Evolutionary conservation across 2,888 invertebrate species (phyloP), one percentile per base, ranked within the genome.

Genomic region (Steromphala cineraria): DNA sequence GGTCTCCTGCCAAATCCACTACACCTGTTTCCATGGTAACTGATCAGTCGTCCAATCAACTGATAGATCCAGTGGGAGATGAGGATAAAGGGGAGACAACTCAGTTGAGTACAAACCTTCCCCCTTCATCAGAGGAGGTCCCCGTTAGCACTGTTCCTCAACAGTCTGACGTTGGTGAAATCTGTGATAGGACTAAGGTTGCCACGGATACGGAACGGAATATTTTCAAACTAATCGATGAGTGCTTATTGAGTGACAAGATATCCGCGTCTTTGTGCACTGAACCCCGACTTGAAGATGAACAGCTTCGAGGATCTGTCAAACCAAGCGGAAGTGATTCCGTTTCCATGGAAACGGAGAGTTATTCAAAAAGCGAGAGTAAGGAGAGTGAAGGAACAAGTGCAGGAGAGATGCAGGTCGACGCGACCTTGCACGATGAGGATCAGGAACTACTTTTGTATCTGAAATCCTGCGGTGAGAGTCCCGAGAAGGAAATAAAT

Each of bases 271-370:
- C 71, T 10, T 40, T 31, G 36, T 71, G 71, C 19, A 7, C 31
- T 71, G 71, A 71, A n/a, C 28, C 31, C 8, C 36, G 19, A 10
- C n/a, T 71, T 7, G 71, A 71, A 4, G 36, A 36, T 13, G 31
- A 71, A 13, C 31, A 36, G 36, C 28, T 36, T 31, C 28, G 56
- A 7, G 55, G 21, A 19, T 21, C 24, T 13, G 21, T 62, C 36
- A 56, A 62, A 56, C 55, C 55, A n/a, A 67, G 19, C 19, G 71
- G 46, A 21, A n/a, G n/a, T 53, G 55, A 81, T 17, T 15, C 53
- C 28, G 78, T 78, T 52, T 28, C 74, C 71, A 82, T 82, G 80
- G 82, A 82, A 71, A 82, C 79, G n/a, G 74, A 79, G 46, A 80
- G 55, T 78, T 52, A 40, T 46, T 36, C 28, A 40, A 71, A 71